Percentiles rank a stretch among this genome's conserved stretches.
Conservation (phyloP, 53 echinoderm and acorn worm species). For the Temnopleurus reevesii region DNA sequence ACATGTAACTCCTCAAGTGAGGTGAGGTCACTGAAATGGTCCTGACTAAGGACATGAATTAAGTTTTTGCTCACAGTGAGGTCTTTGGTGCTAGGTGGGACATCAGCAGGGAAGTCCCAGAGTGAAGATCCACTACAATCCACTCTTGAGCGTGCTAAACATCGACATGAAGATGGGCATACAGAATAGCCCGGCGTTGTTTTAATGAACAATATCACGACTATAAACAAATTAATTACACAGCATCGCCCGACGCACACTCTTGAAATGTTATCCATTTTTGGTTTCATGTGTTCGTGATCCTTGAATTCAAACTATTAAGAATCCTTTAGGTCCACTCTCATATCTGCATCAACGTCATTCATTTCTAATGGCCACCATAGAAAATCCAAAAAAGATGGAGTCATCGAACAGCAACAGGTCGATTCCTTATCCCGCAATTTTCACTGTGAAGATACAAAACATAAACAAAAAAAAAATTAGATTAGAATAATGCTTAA, state of each 20-base stretch:
- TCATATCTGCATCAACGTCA: background rate
- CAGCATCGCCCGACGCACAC: background rate
- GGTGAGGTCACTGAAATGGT: conserved; percentile 62
- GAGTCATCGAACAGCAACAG: background rate
- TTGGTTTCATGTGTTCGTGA: background rate
- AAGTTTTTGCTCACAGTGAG: conserved; percentile 54
- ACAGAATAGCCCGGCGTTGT: background rate
- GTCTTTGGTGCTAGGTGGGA: conserved; percentile 42
- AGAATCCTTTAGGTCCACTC: background rate
- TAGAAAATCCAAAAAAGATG: background rate
- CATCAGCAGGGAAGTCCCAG: conserved; percentile 57
- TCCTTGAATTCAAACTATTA: background rate
- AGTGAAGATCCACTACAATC: conserved; percentile 56
- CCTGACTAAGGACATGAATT: conserved; percentile 59
- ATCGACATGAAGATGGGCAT: conserved; percentile 12
- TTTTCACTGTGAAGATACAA: conserved; percentile 1
- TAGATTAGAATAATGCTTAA: background rate
- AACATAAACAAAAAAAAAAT: background rate
- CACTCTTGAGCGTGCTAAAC: conserved; percentile 29
- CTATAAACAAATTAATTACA: background rate
- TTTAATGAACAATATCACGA: conserved; percentile 22
- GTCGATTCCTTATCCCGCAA: background rate
- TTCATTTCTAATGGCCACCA: background rate
- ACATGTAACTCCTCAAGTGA: conserved; percentile 56
- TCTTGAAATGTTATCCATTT: conserved; percentile 33